Evolutionary conservation across 2,888 invertebrate species (phyloP).

Genomic region (Cryptops parisi): DNA sequence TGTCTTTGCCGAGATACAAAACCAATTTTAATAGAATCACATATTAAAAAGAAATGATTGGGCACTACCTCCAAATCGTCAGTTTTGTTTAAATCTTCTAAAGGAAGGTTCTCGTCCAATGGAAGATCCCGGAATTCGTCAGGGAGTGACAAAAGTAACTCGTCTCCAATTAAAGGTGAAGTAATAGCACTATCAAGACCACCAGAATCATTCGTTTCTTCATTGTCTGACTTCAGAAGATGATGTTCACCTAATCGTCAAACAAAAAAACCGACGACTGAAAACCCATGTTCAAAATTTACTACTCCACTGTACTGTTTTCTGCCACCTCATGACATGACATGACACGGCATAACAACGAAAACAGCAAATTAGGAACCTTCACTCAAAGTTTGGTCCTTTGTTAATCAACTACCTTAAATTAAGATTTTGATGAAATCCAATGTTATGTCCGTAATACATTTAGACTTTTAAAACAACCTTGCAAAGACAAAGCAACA

Average conservation of each 20-base stretch:
- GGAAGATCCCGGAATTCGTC: slow-evolving; percentile 9
- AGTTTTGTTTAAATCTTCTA: neutral
- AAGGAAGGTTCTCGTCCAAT: neutral
- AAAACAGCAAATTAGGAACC: no score
- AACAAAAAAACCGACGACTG: neutral
- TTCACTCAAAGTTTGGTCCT: no score
- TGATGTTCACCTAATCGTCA: slow-evolving; percentile 10
- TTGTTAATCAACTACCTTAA: no score
- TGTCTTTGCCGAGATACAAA: no score
- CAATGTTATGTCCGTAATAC: no score
- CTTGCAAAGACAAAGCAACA: no score
- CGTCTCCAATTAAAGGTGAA: slow-evolving; percentile 3
- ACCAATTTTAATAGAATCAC: neutral
- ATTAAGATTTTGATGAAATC: no score
- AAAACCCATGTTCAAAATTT: neutral
- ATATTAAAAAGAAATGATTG: neutral
- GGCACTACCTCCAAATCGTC: neutral
- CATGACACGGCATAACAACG: no score
- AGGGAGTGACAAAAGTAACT: slow-evolving; percentile 3
- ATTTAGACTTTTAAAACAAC: no score
- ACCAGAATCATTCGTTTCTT: neutral
- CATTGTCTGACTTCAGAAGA: slow-evolving; percentile 6
- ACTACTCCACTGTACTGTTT: no score
- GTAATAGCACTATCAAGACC: neutral
- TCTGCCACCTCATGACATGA: no score